These are phyloP conservation scores for Notodonta dromedarius DNA, from an alignment of 2,888 invertebrate genomes.

Conservation along the genomic window DNA sequence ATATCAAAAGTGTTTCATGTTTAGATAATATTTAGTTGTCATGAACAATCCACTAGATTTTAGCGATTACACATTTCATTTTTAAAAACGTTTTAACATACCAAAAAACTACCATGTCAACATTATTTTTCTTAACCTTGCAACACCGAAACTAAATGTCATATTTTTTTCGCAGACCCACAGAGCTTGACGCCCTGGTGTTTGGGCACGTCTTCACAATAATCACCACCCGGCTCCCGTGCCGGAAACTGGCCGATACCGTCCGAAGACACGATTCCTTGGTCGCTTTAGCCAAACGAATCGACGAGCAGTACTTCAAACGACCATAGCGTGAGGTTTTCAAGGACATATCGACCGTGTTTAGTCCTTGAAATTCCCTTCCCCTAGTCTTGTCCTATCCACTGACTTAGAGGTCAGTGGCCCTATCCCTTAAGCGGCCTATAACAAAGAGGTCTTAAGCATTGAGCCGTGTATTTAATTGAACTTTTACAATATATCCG, in stretches of 20 bases:
- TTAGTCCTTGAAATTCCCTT: slow-evolving; percentile 66
- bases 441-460: no score
- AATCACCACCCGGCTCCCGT: slow-evolving; percentile 94
- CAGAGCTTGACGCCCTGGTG: slow-evolving; percentile 97
- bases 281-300: slow-evolving; percentile 91
- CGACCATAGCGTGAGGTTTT: slow-evolving; percentile 74
- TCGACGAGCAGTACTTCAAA: slow-evolving; percentile 93
- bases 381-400: background rate
- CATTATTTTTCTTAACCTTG: background rate
- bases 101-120: background rate
- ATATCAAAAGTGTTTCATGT: no score
- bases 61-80: no score
- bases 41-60: no score
- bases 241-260: slow-evolving; percentile 91
- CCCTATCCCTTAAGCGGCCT: no score
- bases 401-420: background rate
- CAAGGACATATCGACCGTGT: slow-evolving; percentile 77
- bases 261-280: slow-evolving; percentile 91
- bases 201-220: slow-evolving; percentile 99
- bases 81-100: no score
- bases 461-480: no score
- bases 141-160: background rate
- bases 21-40: no score
- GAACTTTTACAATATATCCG: no score
- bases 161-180: slow-evolving; percentile 86